A percentile compares a stretch with the other conserved stretches of the same genome.
Evolutionary conservation across 1,140 invertebrate species (phyloP).

Genomic region (Drosophila willistoni): DNA sequence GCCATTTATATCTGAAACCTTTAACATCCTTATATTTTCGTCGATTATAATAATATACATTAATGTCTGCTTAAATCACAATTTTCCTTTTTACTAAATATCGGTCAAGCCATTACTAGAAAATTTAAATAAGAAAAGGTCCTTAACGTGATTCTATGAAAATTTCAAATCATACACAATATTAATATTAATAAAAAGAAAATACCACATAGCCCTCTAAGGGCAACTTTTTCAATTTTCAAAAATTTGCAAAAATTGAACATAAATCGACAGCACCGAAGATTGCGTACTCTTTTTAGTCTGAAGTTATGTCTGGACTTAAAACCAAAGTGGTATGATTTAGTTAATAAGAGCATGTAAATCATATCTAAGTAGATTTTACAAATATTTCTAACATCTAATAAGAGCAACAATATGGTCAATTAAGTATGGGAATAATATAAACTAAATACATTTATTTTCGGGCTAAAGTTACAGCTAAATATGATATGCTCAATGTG

Average conservation of each 20-base stretch:
- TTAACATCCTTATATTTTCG: not conserved
- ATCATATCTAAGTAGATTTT: too few relatives aligned
- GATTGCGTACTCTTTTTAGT: not conserved
- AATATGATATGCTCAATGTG: too few relatives aligned
- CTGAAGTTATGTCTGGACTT: too few relatives aligned
- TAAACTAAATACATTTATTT: too few relatives aligned
- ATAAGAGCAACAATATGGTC: too few relatives aligned
- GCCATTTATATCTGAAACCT: too few relatives aligned
- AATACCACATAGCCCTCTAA: slow-evolving; percentile 2
- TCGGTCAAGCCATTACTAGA: not conserved
- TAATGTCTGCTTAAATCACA: not conserved
- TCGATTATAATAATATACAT: not conserved
- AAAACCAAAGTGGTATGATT: too few relatives aligned
- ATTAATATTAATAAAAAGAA: slow-evolving; percentile 62
- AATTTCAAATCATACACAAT: slow-evolving; percentile 26
- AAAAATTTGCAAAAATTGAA: not conserved
- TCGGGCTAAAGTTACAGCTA: too few relatives aligned
- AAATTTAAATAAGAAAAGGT: not conserved
- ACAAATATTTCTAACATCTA: too few relatives aligned
- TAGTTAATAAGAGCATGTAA: too few relatives aligned
- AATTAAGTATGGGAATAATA: too few relatives aligned
- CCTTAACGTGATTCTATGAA: not conserved
- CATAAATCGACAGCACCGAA: not conserved
- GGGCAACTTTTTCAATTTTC: slow-evolving; percentile 45
- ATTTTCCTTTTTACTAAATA: not conserved